A percentile compares a stretch with the other conserved stretches of the same genome.
These are phyloP conservation scores for Pollicipes pollicipes DNA, from an alignment of 1,140 invertebrate species.

Conservation along the genomic window DNA sequence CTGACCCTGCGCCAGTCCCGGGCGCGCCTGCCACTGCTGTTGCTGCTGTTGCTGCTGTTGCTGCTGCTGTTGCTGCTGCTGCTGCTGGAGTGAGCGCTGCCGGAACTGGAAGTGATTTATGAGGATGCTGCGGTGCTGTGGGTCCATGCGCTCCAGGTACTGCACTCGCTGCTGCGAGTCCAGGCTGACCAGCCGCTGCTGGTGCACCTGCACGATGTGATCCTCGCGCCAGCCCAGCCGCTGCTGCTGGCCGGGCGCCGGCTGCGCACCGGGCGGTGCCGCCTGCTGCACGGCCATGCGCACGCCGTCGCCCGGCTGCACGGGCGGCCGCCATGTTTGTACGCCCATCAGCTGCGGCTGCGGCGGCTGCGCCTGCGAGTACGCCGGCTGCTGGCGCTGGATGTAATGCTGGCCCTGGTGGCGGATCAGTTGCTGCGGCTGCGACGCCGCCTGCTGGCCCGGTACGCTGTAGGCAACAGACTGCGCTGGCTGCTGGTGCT, in stretches of 20 bases:
- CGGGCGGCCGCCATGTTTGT: not conserved
- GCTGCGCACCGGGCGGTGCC: not conserved
- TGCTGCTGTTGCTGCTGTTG: not conserved
- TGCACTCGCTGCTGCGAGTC: not conserved
- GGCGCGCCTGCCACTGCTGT: not conserved
- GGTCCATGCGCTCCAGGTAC: conserved; percentile 4
- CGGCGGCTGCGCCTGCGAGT: not conserved
- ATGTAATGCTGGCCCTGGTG: not conserved
- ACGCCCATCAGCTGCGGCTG: not conserved
- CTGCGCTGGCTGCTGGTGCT: not conserved
- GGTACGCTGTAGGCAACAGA: too few relatives aligned
- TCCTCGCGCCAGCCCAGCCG: not conserved
- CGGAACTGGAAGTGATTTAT: not conserved
- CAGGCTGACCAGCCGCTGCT: not conserved
- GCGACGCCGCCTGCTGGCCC: too few relatives aligned
- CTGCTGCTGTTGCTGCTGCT: not conserved
- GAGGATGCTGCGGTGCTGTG: conserved; percentile 3
- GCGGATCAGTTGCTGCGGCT: not conserved
- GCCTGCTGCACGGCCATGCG: not conserved
- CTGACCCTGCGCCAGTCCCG: not conserved
- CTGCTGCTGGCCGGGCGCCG: not conserved
- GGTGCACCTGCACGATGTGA: not conserved
- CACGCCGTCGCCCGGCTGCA: not conserved
- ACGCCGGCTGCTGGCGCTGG: not conserved
- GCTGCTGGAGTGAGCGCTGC: not conserved